These are phyloP conservation scores for Eretmocerus hayati DNA, from an alignment of 2,888 invertebrate genomes.

Conservation along the genomic window DNA sequence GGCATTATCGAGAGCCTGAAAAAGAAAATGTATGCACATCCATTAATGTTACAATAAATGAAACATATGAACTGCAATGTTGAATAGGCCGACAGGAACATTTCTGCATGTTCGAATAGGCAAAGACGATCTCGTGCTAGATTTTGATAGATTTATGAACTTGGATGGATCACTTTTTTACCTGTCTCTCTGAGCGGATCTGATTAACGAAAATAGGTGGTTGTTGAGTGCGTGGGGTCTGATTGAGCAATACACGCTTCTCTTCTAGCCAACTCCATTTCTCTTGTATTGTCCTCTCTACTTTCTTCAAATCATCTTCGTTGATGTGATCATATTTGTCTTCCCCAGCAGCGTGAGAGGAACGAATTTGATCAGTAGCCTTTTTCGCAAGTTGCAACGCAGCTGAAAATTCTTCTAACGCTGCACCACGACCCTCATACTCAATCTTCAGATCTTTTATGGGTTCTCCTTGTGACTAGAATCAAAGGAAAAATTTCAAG, in stretches of 20 bases:
- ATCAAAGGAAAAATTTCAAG: no score
- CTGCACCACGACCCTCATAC: constrained; percentile 69
- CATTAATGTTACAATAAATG: no score
- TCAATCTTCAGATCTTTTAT: constrained; percentile 78
- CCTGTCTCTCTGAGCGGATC: constrained; percentile 72
- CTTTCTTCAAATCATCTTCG: constrained; percentile 74
- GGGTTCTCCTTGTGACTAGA: constrained; percentile 78
- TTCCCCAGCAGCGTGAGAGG: constrained; percentile 49
- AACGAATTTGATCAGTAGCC: constrained; percentile 63
- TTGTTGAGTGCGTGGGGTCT: constrained; percentile 61
- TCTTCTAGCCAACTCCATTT: constrained; percentile 68
- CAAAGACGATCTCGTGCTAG: no score
- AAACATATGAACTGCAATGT: background rate
- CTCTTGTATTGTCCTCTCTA: constrained; percentile 61
- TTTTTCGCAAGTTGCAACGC: constrained; percentile 75
- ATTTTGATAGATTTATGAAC: no score
- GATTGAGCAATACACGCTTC: constrained; percentile 60
- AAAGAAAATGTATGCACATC: constrained; percentile 1
- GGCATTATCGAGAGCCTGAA: constrained; percentile 50
- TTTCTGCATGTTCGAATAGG: no score
- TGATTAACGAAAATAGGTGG: constrained; percentile 74
- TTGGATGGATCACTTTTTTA: no score
- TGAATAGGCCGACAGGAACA: background rate
- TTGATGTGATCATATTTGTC: constrained; percentile 73
- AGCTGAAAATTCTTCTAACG: constrained; percentile 73